These are phyloP conservation scores for Tenualosa thibaudeaui DNA, from an alignment of 2,797 vertebrate genomes.

Conservation along the genomic window DNA sequence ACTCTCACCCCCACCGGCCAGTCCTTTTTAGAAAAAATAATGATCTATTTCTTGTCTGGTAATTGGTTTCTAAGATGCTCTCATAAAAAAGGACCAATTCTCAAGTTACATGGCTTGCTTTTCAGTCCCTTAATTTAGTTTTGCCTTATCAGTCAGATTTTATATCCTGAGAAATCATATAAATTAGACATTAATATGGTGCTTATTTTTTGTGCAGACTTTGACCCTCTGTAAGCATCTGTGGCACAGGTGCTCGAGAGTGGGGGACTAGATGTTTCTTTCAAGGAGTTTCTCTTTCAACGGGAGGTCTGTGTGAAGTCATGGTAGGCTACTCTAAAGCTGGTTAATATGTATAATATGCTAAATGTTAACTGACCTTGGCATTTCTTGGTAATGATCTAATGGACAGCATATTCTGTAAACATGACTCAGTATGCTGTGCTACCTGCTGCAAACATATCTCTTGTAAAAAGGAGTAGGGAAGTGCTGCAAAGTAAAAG, in stretches of 20 bases:
- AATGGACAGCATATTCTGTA: not conserved
- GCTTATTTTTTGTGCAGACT: constrained; percentile 61
- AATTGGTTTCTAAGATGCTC: constrained; percentile 84
- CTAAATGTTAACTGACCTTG: not conserved
- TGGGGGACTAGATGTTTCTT: not conserved
- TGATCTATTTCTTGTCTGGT: constrained; percentile 84
- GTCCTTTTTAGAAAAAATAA: constrained; percentile 74
- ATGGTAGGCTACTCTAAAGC: not conserved
- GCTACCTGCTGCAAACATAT: not conserved
- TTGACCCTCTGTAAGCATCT: not conserved
- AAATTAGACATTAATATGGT: constrained; percentile 73
- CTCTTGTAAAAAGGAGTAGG: not conserved
- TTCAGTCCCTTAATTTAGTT: constrained; percentile 77
- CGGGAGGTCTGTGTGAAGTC: not conserved
- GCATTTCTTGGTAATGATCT: not conserved
- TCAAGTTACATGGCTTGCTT: constrained; percentile 70
- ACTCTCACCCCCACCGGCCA: constrained; percentile 59
- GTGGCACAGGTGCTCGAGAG: not conserved
- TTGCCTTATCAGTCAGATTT: constrained; percentile 75
- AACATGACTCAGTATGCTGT: not conserved
- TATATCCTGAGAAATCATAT: constrained; percentile 76
- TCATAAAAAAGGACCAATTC: constrained; percentile 69
- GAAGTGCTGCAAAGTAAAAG: not conserved
- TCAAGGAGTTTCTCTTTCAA: constrained; percentile 9
- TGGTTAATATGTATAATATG: not conserved